A percentile compares a stretch with the other conserved stretches of the same genome.
phyloP scores from a whole-genome alignment of 2,113 vertebrate genomes.

The Rhea pennata region DNA sequence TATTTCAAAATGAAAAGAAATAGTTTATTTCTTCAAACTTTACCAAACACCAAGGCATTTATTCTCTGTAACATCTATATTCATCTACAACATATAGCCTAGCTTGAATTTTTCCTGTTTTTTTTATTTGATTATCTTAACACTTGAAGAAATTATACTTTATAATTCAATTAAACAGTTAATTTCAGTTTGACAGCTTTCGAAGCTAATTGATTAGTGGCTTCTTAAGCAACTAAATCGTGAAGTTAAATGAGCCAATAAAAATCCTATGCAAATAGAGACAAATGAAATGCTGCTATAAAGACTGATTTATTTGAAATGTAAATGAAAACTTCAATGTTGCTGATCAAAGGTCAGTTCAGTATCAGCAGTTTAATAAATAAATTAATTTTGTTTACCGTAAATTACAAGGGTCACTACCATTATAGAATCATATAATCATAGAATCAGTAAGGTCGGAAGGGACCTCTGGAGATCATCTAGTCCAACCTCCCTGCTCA shows the following conservation, averaged over 20 bases:
- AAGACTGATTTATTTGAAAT: neutral
- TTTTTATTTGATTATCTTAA: neutral
- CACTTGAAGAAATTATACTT: neutral
- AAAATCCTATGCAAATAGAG: neutral
- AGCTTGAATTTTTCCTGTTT: neutral
- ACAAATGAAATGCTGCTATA: neutral
- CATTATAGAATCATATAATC: neutral
- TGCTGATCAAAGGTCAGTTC: neutral
- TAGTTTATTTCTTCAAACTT: neutral
- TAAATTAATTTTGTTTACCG: neutral
- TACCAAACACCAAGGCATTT: neutral
- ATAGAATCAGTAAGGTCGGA: no score
- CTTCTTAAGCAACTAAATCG: neutral
- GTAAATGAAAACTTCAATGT: neutral
- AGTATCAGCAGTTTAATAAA: neutral
- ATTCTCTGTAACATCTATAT: neutral
- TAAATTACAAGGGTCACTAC: neutral
- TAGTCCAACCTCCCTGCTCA: no score
- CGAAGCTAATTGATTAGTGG: neutral
- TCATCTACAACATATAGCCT: neutral
- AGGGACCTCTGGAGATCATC: no score
- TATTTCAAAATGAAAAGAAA: neutral
- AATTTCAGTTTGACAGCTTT: neutral
- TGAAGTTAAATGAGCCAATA: neutral
- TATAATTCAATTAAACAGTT: neutral